Percentiles rank a stretch among this genome's conserved stretches.
Evolutionary conservation across 37 sponge, comb jelly and placozoan genomes (phyloP).

Genomic region (Dysidea cf. avara): DNA sequence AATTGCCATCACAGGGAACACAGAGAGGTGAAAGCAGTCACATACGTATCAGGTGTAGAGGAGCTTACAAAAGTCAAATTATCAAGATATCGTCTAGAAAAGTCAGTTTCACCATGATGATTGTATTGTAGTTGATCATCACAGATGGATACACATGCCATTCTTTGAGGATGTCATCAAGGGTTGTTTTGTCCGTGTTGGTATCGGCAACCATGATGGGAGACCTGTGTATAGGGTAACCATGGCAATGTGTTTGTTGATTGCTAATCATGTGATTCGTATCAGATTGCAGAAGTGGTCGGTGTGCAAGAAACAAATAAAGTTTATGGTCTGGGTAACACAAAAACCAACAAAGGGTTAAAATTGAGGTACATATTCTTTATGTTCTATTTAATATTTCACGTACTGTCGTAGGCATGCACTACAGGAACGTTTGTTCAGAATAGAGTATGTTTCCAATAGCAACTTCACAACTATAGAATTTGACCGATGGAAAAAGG

Average conservation of each 20-base stretch:
- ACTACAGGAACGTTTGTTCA: slow-evolving; percentile 81
- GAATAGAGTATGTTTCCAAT: slow-evolving; percentile 98
- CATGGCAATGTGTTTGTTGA: too few species aligned
- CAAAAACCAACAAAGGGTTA: slow-evolving; percentile 88
- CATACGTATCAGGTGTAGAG: slow-evolving; percentile 36
- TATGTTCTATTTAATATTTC: not conserved
- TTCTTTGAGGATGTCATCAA: slow-evolving; percentile 79
- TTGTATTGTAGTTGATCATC: not conserved
- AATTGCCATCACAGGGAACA: too few species aligned
- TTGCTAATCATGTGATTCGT: not conserved
- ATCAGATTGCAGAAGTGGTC: slow-evolving; percentile 84
- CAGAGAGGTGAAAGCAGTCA: not conserved
- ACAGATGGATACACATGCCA: slow-evolving; percentile 94
- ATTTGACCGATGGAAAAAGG: slow-evolving; percentile 86
- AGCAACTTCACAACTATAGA: slow-evolving; percentile 85
- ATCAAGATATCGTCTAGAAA: slow-evolving; percentile 89
- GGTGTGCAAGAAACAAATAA: slow-evolving; percentile 86
- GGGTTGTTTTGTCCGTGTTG: slow-evolving; percentile 93
- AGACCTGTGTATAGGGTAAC: slow-evolving; percentile 90
- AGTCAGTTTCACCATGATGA: slow-evolving; percentile 42
- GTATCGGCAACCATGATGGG: slow-evolving; percentile 93
- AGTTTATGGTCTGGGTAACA: slow-evolving; percentile 80
- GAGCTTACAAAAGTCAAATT: slow-evolving; percentile 83
- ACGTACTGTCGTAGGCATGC: slow-evolving; percentile 57
- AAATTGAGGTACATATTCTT: slow-evolving; percentile 52